phyloP scores from a whole-genome alignment of 2,888 invertebrate genomes.

The Graphium colonna region DNA sequence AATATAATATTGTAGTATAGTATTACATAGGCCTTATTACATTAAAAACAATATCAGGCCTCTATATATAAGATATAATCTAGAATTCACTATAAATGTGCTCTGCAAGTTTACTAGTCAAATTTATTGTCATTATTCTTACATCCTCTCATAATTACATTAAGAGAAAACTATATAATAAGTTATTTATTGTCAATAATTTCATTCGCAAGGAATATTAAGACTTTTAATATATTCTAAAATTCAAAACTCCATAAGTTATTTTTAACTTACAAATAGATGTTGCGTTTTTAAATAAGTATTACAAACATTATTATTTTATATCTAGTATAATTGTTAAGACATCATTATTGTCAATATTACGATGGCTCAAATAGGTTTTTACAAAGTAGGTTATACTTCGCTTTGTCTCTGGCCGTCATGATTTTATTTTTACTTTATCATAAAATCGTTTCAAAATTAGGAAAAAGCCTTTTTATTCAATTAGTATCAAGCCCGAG shows the following conservation, averaged over 20 bases:
- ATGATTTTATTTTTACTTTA: slow-evolving; percentile 50
- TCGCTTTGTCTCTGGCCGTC: slow-evolving; percentile 15
- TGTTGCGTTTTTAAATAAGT: slow-evolving; percentile 20
- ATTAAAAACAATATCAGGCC: not conserved
- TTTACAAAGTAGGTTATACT: slow-evolving; percentile 1
- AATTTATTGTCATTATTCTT: slow-evolving; percentile 15
- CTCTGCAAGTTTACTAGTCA: slow-evolving; percentile 2
- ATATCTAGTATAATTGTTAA: slow-evolving; percentile 5
- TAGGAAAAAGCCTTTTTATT: slow-evolving; percentile 3
- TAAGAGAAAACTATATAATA: slow-evolving; percentile 3
- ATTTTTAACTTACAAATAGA: slow-evolving; percentile 6
- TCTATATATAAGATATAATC: slow-evolving; percentile 1
- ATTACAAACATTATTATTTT: slow-evolving; percentile 10
- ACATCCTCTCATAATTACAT: slow-evolving; percentile 1
- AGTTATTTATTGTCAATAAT: not conserved
- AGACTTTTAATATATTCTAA: not conserved
- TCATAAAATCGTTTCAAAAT: slow-evolving; percentile 27
- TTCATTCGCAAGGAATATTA: not conserved
- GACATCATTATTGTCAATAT: slow-evolving; percentile 24
- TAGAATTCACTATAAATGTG: slow-evolving; percentile 8
- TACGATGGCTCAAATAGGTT: slow-evolving; percentile 1
- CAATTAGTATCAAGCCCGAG: slow-evolving; percentile 12
- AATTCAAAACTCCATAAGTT: not conserved
- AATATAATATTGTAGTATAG: not conserved
- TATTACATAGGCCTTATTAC: not conserved